Evolutionary conservation across 1,140 invertebrate genomes (phyloP), one percentile per base, ranked within the genome.

Genomic region (Aradophagus sp.): DNA sequence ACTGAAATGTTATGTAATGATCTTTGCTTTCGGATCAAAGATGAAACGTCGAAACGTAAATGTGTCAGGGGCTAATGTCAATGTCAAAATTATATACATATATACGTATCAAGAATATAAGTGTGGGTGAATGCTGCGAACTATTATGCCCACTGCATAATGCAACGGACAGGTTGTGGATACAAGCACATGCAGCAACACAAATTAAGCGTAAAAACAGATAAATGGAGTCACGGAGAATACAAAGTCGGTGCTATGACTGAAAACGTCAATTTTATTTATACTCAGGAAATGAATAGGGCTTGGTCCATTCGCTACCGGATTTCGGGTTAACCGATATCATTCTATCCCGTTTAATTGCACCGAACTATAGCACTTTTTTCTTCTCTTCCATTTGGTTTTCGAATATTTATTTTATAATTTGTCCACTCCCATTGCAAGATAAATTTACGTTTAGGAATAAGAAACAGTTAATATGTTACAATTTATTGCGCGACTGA

Each of bases 241-340:
- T 45, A 52, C 65, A 41, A 38, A 38, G 6, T 53, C 29, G 20
- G 19, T 12, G 32, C 23, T 72, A 74, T 76, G 69, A 77, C 61
- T 68, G 62, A 41, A 73, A 76, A 69, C 67, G 76, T 77, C 74
- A 77, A 55, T 74, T 71, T 76, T 74, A 53, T 67, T 52, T 53
- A 59, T 67, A 36, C 26, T 23, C 74, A 72, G 77, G 76, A 79
- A 79, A 77, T 73, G 63, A 76, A 48, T 63, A 73, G 58, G 77
- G 77, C 67, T 73, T 65, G 77, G 77, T 68, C 42, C 35, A 29
- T 26, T 13, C 17, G 34, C 29, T 19, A 63, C 62, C 63, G 58
- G 63, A 63, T 73, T 68, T 67, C 53, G 62, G 53, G 58, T 73
- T 50, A 68, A 68, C 63, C 58, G 67, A 63, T 53, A 70, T 38